Evolutionary conservation across 2,888 invertebrate genomes (phyloP).

Genomic region (Coenonympha arcania): DNA sequence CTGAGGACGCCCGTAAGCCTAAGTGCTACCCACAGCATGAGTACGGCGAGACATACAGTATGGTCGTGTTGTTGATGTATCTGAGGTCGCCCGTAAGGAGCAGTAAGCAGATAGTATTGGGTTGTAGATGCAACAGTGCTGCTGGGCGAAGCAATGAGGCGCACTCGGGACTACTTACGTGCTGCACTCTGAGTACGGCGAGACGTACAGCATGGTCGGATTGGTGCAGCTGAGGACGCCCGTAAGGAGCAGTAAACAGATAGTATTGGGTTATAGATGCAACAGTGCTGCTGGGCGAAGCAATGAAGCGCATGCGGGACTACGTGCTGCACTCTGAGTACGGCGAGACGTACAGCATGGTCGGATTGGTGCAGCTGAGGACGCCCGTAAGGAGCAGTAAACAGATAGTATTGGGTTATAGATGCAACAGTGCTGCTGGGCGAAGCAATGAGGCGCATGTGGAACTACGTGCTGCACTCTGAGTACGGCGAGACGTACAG

Average conservation of each 20-base stretch:
- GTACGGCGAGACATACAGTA: slow-evolving; percentile 48
- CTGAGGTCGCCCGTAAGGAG: slow-evolving; percentile 39
- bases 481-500: slow-evolving; percentile 50
- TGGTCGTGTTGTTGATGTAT: slow-evolving; percentile 52
- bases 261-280: too few species aligned
- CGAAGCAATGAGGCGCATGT: slow-evolving; percentile 46
- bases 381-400: slow-evolving; percentile 40
- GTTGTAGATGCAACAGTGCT: too few species aligned
- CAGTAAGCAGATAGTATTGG: slow-evolving; percentile 33
- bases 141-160: too few species aligned
- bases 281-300: too few species aligned
- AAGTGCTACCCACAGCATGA: slow-evolving; percentile 55
- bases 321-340: slow-evolving; percentile 57
- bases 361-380: slow-evolving; percentile 51
- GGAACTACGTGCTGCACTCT: slow-evolving; percentile 53
- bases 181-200: slow-evolving; percentile 52
- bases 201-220: slow-evolving; percentile 51
- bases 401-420: too few species aligned
- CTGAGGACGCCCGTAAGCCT: slow-evolving; percentile 45
- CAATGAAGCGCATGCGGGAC: slow-evolving; percentile 47
- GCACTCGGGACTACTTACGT: too few species aligned
- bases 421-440: too few species aligned
- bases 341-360: slow-evolving; percentile 46
- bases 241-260: slow-evolving; percentile 36
- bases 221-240: slow-evolving; percentile 48